Evolutionary conservation across 2,797 vertebrate species (phyloP).

Genomic region (Eidolon dupreanum): DNA sequence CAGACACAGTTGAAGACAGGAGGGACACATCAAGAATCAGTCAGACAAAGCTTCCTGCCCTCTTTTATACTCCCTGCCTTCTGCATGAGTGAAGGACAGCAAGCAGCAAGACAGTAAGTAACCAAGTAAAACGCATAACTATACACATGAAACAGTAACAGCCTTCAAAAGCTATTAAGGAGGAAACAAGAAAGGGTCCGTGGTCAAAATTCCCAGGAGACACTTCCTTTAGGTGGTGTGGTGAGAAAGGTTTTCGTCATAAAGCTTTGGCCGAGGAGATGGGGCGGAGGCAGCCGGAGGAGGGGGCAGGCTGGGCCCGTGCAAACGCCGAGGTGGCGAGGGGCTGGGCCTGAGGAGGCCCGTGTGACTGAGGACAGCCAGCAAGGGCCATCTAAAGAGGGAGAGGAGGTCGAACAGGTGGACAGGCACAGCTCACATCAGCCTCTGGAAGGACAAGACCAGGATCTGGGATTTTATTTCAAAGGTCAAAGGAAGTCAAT

Average conservation of each 20-base stretch:
- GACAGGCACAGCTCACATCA: fast-evolving
- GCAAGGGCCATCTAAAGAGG: fast-evolving
- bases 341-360: not conserved
- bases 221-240: not conserved
- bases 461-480: not conserved
- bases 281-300: fast-evolving
- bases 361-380: fast-evolving
- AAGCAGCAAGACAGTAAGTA: not conserved
- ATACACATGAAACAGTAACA: not conserved
- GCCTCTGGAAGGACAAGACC: not conserved
- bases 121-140: not conserved
- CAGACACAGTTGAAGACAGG: not conserved
- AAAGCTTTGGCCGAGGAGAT: not conserved
- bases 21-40: fast-evolving
- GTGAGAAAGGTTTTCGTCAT: too few species aligned
- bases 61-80: fast-evolving
- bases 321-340: not conserved
- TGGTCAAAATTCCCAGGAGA: not conserved
- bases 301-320: fast-evolving
- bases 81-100: not conserved
- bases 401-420: not conserved
- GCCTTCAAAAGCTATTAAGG: not conserved
- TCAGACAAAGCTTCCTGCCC: not conserved
- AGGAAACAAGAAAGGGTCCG: not conserved
- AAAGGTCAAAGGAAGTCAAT: not conserved